phyloP scores from a whole-genome alignment of 2,113 vertebrate genomes.

The Hylia prasina region DNA sequence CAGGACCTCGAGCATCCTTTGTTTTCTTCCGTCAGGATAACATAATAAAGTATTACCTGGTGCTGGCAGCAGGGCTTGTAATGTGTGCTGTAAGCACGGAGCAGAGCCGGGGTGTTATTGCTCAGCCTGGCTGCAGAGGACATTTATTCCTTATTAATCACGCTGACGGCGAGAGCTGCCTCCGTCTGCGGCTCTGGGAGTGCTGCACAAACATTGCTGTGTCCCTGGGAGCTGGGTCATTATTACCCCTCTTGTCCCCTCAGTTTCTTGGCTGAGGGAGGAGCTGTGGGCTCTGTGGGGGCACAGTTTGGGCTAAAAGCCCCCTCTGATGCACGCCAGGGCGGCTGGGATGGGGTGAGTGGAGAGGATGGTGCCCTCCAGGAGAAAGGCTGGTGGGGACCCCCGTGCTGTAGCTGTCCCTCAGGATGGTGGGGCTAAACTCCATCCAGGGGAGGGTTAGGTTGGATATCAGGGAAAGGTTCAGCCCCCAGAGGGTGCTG shows the following conservation, averaged over 20 bases:
- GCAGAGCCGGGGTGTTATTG: background rate
- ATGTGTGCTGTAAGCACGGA: conserved; percentile 38
- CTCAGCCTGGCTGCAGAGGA: conserved; percentile 34
- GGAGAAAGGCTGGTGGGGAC: background rate
- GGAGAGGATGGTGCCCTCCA: background rate
- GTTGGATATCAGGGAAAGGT: background rate
- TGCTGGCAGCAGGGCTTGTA: background rate
- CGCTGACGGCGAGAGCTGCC: background rate
- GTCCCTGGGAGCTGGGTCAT: background rate
- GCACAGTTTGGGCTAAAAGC: background rate
- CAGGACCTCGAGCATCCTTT: conserved; percentile 51
- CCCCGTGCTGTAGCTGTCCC: rapidly evolving
- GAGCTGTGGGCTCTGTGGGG: background rate
- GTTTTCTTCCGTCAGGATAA: conserved; percentile 46
- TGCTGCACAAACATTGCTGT: background rate
- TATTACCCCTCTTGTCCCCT: background rate
- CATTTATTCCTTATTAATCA: conserved; percentile 37
- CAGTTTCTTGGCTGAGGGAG: rapidly evolving
- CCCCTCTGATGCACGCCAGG: rapidly evolving
- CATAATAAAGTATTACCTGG: conserved; percentile 47
- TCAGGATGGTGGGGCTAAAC: background rate
- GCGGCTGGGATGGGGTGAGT: background rate
- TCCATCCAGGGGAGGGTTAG: background rate
- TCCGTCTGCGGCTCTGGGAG: background rate
- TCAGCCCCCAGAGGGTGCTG: background rate